These are phyloP conservation scores for Eugnorisma glareosa DNA, from an alignment of 2,888 invertebrate genomes.

Conservation along the genomic window DNA sequence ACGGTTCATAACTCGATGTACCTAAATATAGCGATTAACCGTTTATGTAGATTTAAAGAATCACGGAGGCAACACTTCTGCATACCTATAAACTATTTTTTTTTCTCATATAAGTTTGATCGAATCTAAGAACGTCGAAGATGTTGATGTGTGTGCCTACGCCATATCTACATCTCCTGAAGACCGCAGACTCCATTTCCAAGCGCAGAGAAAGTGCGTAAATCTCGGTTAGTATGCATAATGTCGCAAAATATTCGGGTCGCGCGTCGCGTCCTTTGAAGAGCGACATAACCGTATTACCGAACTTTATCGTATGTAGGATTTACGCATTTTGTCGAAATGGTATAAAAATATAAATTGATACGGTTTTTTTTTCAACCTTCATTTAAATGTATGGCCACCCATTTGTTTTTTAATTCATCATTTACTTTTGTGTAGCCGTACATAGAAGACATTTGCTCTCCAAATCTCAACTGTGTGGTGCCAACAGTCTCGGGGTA, in stretches of 20 bases:
- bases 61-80: not conserved
- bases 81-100: not conserved
- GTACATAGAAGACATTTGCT: no score
- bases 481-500: no score
- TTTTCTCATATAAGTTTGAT: not conserved
- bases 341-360: not conserved
- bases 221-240: not conserved
- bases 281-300: slow-evolving; percentile 1
- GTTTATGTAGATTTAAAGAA: no score
- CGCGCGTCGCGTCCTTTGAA: not conserved
- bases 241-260: slow-evolving; percentile 1
- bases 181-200: not conserved
- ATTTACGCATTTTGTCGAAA: not conserved
- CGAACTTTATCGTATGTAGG: not conserved
- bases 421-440: no score
- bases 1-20: not conserved
- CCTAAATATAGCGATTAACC: no score
- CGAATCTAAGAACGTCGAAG: no score
- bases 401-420: no score
- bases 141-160: no score
- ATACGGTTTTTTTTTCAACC: no score
- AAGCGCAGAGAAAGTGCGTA: not conserved
- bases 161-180: slow-evolving; percentile 1
- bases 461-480: no score
- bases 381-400: no score